Percentiles rank a stretch among this genome's conserved stretches.
These are phyloP conservation scores for Allolobophora icterica DNA, from an alignment of 2,888 invertebrate species.

Conservation along the genomic window DNA sequence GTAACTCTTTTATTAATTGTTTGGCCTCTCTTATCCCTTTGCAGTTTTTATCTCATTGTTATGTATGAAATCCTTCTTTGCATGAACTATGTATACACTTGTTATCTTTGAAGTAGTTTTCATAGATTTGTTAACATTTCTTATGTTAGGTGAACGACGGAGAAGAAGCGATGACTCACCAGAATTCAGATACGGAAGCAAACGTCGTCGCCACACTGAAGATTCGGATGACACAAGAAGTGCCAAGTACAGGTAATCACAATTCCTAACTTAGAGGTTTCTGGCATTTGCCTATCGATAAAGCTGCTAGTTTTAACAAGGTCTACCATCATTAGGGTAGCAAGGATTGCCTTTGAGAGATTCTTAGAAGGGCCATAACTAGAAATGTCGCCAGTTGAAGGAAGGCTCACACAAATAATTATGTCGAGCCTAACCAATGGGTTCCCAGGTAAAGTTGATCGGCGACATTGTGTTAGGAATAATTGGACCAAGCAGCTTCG, in stretches of 20 bases:
- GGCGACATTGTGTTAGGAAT: too few species aligned
- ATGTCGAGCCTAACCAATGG: too few species aligned
- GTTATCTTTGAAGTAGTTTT: neutral
- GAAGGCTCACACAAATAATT: too few species aligned
- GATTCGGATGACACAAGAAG: neutral
- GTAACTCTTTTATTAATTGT: neutral
- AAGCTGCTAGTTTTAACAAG: too few species aligned
- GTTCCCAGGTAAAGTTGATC: too few species aligned
- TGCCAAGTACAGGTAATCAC: neutral
- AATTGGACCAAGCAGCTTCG: too few species aligned
- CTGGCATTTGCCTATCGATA: neutral
- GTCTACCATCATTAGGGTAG: too few species aligned
- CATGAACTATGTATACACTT: neutral
- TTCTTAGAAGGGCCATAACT: too few species aligned
- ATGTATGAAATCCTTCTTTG: neutral
- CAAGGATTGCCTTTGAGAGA: too few species aligned
- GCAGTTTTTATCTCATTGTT: neutral
- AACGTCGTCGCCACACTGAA: neutral
- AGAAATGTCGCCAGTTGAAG: too few species aligned
- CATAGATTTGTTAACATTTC: neutral
- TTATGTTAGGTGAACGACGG: neutral
- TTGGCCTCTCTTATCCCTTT: neutral
- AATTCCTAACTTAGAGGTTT: neutral
- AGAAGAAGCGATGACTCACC: slow-evolving; percentile 23
- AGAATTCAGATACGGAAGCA: neutral